Base-by-base conservation (phyloP, 2,113 vertebrate species). In the Pristiophorus japonicus region DNA sequence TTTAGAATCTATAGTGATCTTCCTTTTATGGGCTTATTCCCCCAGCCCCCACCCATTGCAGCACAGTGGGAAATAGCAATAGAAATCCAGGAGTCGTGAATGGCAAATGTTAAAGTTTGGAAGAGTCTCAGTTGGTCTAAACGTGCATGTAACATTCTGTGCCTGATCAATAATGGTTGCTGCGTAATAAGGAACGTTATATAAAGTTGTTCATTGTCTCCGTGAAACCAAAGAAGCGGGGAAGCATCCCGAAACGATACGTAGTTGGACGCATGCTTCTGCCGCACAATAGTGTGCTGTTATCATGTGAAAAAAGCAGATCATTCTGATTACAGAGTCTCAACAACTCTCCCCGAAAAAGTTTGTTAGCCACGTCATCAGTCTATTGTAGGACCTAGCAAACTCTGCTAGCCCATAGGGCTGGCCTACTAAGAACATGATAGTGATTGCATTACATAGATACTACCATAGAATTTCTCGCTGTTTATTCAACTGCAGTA, bases 1-100 rank as follows among this genome's bases (percentile, higher is more conserved):
- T 95, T 95, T 95, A 14, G 95, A 47, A 92, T 55, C 14, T n/a
- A 62, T 91, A 47, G 55, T 34, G 11, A 91, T 20, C 27, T 91
- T 62, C 30, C 30, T 63, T 92, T 34, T 10, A 3, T 22, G 6
- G 34, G 16, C 59, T 92, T 63, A 0, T 81, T 81, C 34, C 18
- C 34, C 88, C 51, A 51, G 2, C 51, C 51, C 51, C 51, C 34
- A 22, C 27, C 8, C 34, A 1, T 2, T 63, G 12, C 51, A 62
- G 55, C 27, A 90, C 51, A 62, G n/a, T 90, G 11, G 16, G 14
- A 92, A 65, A 38, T 63, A 22, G 3, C 38, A 16, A n/a, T 59
- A 20, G 59, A 62, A 62, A 91, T n/a, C 30, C 16, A 85, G n/a
- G 34, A 18, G n/a, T 16, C 14, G n/a, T 38, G n/a, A 38, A 16